A percentile compares a stretch with the other conserved stretches of the same genome.
These are phyloP conservation scores for Crotalus horridus DNA, from an alignment of 2,113 vertebrate genomes.

Conservation along the genomic window DNA sequence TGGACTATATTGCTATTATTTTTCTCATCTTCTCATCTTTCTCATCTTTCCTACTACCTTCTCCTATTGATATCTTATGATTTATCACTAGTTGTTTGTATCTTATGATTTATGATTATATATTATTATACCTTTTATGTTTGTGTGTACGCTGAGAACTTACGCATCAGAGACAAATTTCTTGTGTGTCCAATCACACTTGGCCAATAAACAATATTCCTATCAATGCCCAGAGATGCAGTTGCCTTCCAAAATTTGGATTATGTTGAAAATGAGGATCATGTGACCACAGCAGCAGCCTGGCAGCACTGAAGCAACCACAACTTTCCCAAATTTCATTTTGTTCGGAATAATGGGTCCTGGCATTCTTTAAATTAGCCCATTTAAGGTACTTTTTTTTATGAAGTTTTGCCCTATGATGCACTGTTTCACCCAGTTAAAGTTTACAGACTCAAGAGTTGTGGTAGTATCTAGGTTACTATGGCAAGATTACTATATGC, in stretches of 20 bases:
- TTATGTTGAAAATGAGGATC: neutral
- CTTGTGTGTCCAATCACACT: neutral
- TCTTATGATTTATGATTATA: neutral
- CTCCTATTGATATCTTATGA: neutral
- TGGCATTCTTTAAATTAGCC: neutral
- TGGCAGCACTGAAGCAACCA: neutral
- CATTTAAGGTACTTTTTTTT: neutral
- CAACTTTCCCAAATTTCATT: neutral
- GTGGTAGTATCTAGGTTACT: neutral
- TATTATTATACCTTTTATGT: neutral
- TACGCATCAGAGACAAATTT: neutral
- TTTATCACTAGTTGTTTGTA: neutral
- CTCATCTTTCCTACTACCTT: neutral
- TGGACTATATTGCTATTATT: neutral
- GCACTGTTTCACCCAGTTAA: neutral
- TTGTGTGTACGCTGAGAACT: neutral
- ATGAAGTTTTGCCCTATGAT: neutral
- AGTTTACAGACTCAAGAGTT: neutral
- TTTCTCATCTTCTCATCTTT: too few species aligned
- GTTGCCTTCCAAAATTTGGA: neutral
- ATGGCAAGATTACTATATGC: neutral
- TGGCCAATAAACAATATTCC: neutral
- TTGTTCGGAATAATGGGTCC: neutral
- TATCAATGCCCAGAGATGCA: neutral
- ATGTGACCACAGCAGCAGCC: neutral